Conservation (phyloP, 2,888 invertebrate species). For the Capitulum mitella region DNA sequence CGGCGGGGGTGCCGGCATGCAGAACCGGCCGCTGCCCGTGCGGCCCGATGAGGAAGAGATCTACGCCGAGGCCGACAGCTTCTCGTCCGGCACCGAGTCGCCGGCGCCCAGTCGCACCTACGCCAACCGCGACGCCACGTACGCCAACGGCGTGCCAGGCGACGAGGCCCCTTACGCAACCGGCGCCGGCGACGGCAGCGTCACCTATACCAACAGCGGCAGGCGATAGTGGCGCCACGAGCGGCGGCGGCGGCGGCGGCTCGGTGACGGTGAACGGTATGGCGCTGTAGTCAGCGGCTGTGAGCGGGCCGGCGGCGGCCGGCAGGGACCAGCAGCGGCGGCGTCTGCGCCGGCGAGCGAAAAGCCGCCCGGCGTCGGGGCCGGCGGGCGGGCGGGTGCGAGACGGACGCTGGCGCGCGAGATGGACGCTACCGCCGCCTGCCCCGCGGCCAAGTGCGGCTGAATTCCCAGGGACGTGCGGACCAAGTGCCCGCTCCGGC, state of each 20-base stretch:
- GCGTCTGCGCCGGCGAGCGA: too few species aligned
- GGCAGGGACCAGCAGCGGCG: not conserved
- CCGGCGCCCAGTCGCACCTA: conserved; percentile 14
- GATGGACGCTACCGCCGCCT: too few species aligned
- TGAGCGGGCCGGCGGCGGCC: not conserved
- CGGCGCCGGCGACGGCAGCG: conserved; percentile 1
- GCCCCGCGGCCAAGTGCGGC: too few species aligned
- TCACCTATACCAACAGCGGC: conserved; percentile 17
- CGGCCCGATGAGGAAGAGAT: conserved; percentile 22
- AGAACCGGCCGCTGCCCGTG: conserved; percentile 16
- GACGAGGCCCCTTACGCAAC: not conserved
- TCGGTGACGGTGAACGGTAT: conserved; percentile 20
- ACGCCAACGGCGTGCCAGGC: not conserved
- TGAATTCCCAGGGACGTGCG: too few species aligned
- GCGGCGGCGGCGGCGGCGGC: not conserved
- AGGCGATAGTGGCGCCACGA: not conserved
- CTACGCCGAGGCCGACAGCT: conserved; percentile 25
- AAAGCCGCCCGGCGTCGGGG: too few species aligned
- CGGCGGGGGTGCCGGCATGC: not conserved
- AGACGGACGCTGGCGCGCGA: not conserved
- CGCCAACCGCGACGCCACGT: conserved; percentile 18
- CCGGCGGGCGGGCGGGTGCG: not conserved
- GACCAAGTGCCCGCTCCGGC: too few species aligned
- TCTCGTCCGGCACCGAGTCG: conserved; percentile 6
- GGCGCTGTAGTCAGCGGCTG: not conserved